Base-by-base conservation (phyloP, 53 echinoderm and acorn worm genomes). In the Echinometra lucunter region DNA sequence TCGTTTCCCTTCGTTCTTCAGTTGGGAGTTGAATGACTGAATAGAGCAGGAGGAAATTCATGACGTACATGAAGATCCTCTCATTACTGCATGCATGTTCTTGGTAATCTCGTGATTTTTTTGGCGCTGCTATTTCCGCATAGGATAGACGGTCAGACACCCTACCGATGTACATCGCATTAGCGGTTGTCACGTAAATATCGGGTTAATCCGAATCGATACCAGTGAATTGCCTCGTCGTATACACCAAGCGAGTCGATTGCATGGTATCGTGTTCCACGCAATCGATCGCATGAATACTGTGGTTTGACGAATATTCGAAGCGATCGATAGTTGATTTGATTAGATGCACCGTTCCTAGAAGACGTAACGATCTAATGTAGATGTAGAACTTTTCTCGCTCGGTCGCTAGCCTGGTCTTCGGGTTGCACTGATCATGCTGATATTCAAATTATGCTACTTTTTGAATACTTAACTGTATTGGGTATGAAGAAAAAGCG, bases 321-420 rank as follows among this genome's bases (percentile, higher is more conserved):
- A 85, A 28, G 85, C 10, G 85, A 37, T 49, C 85, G 49, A 85
- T 28, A 49, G 85, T 11, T 85, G 85, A 85, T 85, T 85, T 85
- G 85, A 85, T 85, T 85, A 85, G 85, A 45, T 85, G 85, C 47
- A 49, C 28, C n/a, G 49, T n/a, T 11, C 85, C 85, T 27, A 11
- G 49, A 44, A 49, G 45, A 85, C 11, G 28, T n/a, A n/a, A 47
- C 17, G 45, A 85, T 85, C 85, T 45, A 6, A 5, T 2, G n/a
- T 47, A 85, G 85, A 85, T 85, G 28, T 85, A 49, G 49, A 83
- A 78, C 78, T 12, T 37, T 37, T 10, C 16, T 66, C 19, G 21
- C 21, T 4, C 3, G 4, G 53, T 53, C 2, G 9, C 53, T 53
- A 53, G 53, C 13, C 8, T 53, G 53, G 53, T 53, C 13, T 53